Conservation (phyloP, 2,797 vertebrate genomes). For the Sardinella longiceps region DNA sequence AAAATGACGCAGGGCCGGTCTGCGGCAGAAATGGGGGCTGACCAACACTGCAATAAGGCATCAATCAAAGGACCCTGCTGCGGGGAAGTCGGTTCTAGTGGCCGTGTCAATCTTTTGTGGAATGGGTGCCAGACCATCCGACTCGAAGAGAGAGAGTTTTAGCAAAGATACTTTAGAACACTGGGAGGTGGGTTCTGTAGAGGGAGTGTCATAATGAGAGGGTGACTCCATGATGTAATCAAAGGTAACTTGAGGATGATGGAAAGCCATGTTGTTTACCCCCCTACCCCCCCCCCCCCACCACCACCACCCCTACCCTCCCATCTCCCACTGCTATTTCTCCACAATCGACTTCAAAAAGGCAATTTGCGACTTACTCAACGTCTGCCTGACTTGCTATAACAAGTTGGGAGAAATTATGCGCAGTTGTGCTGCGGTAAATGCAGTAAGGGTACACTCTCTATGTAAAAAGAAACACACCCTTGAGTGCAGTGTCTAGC, state of each 20-base stretch:
- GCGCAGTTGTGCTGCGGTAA: conserved; percentile 48
- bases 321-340: neutral
- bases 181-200: neutral
- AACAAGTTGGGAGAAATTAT: conserved; percentile 61
- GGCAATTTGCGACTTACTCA: conserved; percentile 33
- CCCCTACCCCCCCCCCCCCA: neutral
- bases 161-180: too few species aligned
- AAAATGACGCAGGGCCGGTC: neutral
- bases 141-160: neutral
- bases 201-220: neutral
- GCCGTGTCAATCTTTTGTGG: neutral
- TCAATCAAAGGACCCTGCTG: neutral
- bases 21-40: neutral
- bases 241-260: conserved; percentile 10
- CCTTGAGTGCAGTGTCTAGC: conserved; percentile 41
- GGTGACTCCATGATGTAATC: conserved; percentile 11
- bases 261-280: neutral
- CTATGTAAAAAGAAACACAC: conserved; percentile 24
- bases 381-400: conserved; percentile 58
- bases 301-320: too few species aligned
- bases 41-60: neutral
- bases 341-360: conserved; percentile 31
- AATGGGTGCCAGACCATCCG: neutral
- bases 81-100: neutral
- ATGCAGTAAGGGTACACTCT: conserved; percentile 36